phyloP scores from a whole-genome alignment of 2,888 invertebrate species.

The Hedya salicella region DNA sequence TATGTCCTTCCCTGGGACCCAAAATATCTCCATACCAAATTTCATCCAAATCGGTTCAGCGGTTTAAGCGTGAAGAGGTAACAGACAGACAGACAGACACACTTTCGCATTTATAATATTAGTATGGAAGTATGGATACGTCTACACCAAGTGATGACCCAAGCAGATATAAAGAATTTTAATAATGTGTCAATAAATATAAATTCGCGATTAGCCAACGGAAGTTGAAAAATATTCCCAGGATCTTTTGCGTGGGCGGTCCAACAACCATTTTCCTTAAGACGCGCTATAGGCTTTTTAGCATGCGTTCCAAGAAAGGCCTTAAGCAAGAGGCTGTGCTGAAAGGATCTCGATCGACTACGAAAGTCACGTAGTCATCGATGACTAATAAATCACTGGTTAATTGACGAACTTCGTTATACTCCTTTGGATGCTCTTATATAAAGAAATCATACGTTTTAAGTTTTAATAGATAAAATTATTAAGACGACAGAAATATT shows the following conservation, averaged over 20 bases:
- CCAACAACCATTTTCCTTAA: conserved; percentile 59
- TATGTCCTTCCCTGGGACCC: too few relatives aligned
- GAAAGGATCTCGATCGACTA: conserved; percentile 31
- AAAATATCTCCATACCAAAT: too few relatives aligned
- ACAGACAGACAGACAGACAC: too few relatives aligned
- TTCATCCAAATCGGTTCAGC: too few relatives aligned
- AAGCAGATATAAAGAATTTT: too few relatives aligned
- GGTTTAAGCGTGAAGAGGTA: too few relatives aligned
- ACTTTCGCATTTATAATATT: too few relatives aligned
- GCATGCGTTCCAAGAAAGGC: conserved; percentile 54
- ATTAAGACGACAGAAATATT: too few relatives aligned
- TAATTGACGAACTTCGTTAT: not conserved
- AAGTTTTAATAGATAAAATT: too few relatives aligned
- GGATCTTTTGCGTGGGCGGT: conserved; percentile 54
- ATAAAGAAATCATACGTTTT: too few relatives aligned
- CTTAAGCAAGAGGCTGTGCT: conserved; percentile 2
- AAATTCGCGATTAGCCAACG: conserved; percentile 26
- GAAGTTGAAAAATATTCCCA: conserved; percentile 34
- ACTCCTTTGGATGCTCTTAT: not conserved
- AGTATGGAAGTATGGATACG: too few relatives aligned
- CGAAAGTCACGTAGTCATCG: conserved; percentile 43
- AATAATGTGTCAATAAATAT: conserved; percentile 21
- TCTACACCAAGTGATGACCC: too few relatives aligned
- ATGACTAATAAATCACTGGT: conserved; percentile 22
- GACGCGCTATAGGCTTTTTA: conserved; percentile 52